Percentiles rank a stretch among this genome's conserved stretches.
Evolutionary conservation across 2,797 vertebrate genomes (phyloP).

Genomic region (Tragelaphus oryx): DNA sequence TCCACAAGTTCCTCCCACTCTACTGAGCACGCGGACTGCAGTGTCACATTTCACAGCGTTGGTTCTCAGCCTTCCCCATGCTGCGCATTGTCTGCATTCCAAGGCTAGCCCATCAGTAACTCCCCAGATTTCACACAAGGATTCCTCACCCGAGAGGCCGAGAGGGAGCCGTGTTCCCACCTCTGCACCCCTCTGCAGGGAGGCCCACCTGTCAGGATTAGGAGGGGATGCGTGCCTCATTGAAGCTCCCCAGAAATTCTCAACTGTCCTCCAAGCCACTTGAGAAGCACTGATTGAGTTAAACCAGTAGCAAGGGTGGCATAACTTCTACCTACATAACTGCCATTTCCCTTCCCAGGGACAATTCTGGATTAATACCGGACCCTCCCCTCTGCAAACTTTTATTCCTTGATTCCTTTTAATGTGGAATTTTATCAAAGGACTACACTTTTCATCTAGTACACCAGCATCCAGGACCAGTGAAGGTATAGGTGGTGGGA

Average conservation of each 20-base stretch:
- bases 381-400: background rate
- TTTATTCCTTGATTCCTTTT: background rate
- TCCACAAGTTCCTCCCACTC: background rate
- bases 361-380: background rate
- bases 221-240: background rate
- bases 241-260: background rate
- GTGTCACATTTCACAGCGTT: background rate
- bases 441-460: background rate
- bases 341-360: background rate
- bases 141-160: background rate
- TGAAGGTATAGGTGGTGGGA: background rate
- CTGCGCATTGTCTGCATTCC: background rate
- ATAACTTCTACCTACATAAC: background rate
- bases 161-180: background rate
- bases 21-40: fast-evolving
- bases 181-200: too few relatives aligned
- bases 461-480: background rate
- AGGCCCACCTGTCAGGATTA: too few relatives aligned
- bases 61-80: background rate
- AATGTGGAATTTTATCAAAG: background rate
- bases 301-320: background rate
- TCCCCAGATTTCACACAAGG: background rate
- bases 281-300: background rate
- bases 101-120: background rate
- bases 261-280: background rate